Conservation (phyloP, 2,888 invertebrate species). For the Meghimatium bilineatum region DNA sequence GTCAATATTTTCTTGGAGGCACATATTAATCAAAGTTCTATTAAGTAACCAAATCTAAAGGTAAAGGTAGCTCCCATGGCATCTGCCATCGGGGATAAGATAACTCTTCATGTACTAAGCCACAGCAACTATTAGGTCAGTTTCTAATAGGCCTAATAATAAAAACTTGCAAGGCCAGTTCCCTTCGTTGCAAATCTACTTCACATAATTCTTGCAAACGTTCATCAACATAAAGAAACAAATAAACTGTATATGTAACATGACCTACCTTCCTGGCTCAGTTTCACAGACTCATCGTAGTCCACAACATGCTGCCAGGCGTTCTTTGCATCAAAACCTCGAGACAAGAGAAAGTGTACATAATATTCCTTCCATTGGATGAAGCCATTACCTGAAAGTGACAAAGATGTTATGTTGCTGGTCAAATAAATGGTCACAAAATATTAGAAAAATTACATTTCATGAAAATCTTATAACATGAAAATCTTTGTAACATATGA, state of each 20-base stretch:
- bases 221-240: background rate
- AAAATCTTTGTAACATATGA: background rate
- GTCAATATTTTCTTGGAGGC: too few relatives aligned
- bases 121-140: too few relatives aligned
- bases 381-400: slow-evolving; percentile 42
- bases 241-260: background rate
- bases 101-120: too few relatives aligned
- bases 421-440: background rate
- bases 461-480: background rate
- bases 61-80: too few relatives aligned
- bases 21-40: too few relatives aligned
- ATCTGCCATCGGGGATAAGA: too few relatives aligned
- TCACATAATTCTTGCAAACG: background rate
- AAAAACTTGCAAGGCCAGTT: too few relatives aligned
- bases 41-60: too few relatives aligned
- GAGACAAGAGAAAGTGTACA: slow-evolving; percentile 84
- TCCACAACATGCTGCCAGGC: slow-evolving; percentile 83
- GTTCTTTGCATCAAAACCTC: slow-evolving; percentile 82
- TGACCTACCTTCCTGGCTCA: slow-evolving; percentile 73
- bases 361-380: slow-evolving; percentile 90
- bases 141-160: too few relatives aligned
- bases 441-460: background rate
- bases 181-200: too few relatives aligned
- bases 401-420: background rate
- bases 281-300: slow-evolving; percentile 80